Percentiles rank a stretch among this genome's conserved stretches.
These are phyloP conservation scores for Heliothis subflexa DNA, from an alignment of 1,140 invertebrate genomes.

Conservation along the genomic window DNA sequence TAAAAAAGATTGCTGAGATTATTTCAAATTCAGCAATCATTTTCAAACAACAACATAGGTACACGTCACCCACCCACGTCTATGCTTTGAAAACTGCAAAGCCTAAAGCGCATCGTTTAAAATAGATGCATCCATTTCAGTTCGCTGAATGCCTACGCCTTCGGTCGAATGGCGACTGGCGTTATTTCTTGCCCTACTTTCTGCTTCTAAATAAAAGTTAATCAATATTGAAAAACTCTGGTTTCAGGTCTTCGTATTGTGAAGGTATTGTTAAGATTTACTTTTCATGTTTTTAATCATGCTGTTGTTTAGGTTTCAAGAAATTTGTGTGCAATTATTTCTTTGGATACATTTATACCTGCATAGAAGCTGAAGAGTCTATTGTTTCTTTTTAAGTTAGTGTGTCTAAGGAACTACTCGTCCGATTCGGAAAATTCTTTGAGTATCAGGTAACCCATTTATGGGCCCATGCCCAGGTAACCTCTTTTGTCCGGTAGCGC, in stretches of 20 bases:
- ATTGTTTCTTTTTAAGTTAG: too few relatives aligned
- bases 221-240: background rate
- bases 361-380: too few relatives aligned
- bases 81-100: background rate
- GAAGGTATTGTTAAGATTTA: background rate
- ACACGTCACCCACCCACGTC: too few relatives aligned
- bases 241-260: background rate
- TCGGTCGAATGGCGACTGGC: background rate
- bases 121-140: slow-evolving; percentile 20
- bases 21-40: too few relatives aligned
- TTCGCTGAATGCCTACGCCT: background rate
- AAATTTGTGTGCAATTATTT: background rate
- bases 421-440: too few relatives aligned
- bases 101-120: background rate
- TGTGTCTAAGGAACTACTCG: too few relatives aligned
- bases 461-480: too few relatives aligned
- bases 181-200: slow-evolving; percentile 12
- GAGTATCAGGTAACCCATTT: too few relatives aligned
- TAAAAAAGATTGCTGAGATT: too few relatives aligned
- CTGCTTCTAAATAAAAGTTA: slow-evolving; percentile 8
- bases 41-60: too few relatives aligned
- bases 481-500: too few relatives aligned
- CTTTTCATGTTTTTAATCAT: background rate
- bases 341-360: too few relatives aligned
- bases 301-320: background rate